A percentile compares a stretch with the other conserved stretches of the same genome.
Evolutionary conservation across 2,113 vertebrate genomes (phyloP).

Genomic region (cat (Felis catus)): DNA sequence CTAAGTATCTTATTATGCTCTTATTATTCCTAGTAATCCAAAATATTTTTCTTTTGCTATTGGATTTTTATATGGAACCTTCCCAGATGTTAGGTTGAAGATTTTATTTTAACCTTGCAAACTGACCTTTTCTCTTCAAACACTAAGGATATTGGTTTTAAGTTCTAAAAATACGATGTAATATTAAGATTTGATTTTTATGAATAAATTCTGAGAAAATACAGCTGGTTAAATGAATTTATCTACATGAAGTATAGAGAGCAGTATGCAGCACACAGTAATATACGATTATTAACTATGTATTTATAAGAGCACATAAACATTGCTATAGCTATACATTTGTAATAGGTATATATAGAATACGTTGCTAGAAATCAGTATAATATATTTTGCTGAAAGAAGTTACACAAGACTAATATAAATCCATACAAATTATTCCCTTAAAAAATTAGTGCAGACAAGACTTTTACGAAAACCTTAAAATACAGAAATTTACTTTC

Average conservation of each 20-base stretch:
- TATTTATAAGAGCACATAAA: background rate
- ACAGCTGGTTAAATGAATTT: background rate
- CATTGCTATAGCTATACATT: background rate
- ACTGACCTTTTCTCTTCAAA: constrained; percentile 52
- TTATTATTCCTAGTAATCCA: constrained; percentile 48
- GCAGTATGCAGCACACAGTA: background rate
- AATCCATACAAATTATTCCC: background rate
- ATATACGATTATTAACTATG: background rate
- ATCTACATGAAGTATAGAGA: background rate
- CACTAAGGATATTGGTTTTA: constrained; percentile 30
- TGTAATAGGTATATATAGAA: background rate
- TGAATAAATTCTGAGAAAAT: constrained; percentile 38
- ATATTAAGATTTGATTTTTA: constrained; percentile 25
- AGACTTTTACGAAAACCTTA: background rate
- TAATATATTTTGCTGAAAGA: background rate
- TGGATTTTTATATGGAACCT: constrained; percentile 62
- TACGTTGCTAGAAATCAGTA: background rate
- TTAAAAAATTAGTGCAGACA: background rate
- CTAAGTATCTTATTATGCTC: constrained; percentile 45
- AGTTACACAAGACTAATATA: constrained; percentile 2
- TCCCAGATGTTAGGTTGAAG: constrained; percentile 44
- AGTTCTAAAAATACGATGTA: constrained; percentile 1
- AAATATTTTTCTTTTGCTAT: constrained; percentile 66
- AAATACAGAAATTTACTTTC: background rate
- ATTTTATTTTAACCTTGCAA: constrained; percentile 45